A percentile compares a stretch with the other conserved stretches of the same genome.
Evolutionary conservation across 2,888 invertebrate species (phyloP).

Genomic region (Drosophila incognita): DNA sequence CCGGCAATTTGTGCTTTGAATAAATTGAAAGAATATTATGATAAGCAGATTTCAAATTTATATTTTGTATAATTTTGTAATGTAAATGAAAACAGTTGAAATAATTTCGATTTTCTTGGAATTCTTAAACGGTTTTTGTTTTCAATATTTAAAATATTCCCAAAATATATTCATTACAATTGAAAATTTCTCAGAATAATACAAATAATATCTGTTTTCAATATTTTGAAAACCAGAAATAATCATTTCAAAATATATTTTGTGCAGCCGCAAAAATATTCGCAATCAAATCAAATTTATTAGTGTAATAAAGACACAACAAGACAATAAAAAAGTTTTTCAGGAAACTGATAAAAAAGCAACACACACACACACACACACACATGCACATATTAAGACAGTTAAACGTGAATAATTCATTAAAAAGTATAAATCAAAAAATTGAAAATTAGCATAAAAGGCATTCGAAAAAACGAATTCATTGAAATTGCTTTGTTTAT

Average conservation of each 20-base stretch:
- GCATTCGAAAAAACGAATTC: slow-evolving; percentile 4
- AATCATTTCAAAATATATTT: not conserved
- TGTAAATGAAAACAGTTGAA: not conserved
- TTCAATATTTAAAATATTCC: not conserved
- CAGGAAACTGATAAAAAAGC: not conserved
- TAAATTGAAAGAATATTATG: not conserved
- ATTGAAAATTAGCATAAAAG: not conserved
- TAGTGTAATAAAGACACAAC: not conserved
- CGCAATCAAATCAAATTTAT: not conserved
- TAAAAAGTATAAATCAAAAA: not conserved
- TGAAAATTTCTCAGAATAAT: not conserved
- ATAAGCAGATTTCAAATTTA: not conserved
- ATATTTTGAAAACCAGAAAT: not conserved
- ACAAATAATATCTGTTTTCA: not conserved
- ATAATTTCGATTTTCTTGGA: not conserved
- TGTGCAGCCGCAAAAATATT: not conserved
- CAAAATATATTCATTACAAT: not conserved
- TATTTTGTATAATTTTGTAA: not conserved
- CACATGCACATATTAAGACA: not conserved
- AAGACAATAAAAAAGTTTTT: not conserved
- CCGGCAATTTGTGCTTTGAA: not conserved
- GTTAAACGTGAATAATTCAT: not conserved
- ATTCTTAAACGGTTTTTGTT: not conserved
- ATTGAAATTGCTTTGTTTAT: slow-evolving; percentile 9
- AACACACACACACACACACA: too few species aligned